These are phyloP conservation scores for Pseudomyrmex pallidus DNA, from an alignment of 1,140 invertebrate species.

Conservation along the genomic window DNA sequence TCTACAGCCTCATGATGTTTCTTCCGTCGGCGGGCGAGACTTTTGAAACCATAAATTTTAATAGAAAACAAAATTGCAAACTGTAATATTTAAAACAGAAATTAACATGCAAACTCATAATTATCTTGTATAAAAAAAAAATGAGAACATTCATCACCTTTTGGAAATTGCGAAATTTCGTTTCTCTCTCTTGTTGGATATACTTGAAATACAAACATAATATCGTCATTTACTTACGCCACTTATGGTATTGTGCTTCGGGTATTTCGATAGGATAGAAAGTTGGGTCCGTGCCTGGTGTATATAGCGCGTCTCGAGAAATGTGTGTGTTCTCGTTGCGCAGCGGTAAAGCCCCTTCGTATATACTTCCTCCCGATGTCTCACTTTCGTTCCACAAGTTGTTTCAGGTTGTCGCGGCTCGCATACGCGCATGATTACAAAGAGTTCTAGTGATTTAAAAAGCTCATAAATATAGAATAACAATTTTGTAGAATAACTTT, in stretches of 20 bases:
- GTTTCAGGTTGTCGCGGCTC: neutral
- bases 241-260: conserved; percentile 39
- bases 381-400: conserved; percentile 41
- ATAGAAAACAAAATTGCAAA: neutral
- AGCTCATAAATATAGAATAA: no score
- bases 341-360: conserved; percentile 12
- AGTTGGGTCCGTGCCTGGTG: conserved; percentile 30
- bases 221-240: neutral
- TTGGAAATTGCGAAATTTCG: no score
- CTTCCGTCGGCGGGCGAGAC: neutral
- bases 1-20: neutral
- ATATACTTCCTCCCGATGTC: conserved; percentile 34
- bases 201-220: neutral
- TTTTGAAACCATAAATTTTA: neutral
- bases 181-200: no score
- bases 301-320: conserved; percentile 20
- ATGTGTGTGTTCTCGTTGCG: conserved; percentile 48
- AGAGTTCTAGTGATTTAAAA: no score
- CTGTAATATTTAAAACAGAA: neutral
- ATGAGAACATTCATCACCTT: no score
- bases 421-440: no score
- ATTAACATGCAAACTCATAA: neutral
- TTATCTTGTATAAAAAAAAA: neutral
- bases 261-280: conserved; percentile 51
- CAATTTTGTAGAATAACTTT: no score